These are phyloP conservation scores for Drosophila sucinea DNA, from an alignment of 1,140 invertebrate species.

Conservation along the genomic window DNA sequence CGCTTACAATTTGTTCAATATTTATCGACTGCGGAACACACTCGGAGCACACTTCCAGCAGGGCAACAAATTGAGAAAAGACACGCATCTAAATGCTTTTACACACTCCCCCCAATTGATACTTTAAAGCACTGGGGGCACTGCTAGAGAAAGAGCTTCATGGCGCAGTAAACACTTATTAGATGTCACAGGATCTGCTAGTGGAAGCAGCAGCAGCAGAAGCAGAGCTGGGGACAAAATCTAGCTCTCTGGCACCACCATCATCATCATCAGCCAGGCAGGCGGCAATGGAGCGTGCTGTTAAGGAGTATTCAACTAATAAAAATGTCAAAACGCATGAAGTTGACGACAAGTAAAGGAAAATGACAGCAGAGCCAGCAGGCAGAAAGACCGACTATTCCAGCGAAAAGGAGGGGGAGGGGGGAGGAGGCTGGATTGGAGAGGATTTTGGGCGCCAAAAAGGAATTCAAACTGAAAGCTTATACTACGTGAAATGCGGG, in stretches of 20 bases:
- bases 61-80: conserved; percentile 48
- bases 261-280: not conserved
- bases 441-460: conserved; percentile 9
- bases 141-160: conserved; percentile 20
- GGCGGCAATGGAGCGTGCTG: conserved; percentile 74
- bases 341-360: conserved; percentile 76
- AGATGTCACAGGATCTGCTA: conserved; percentile 57
- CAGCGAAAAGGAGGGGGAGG: not conserved
- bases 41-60: conserved; percentile 18
- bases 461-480: conserved; percentile 49
- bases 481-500: conserved; percentile 29
- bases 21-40: conserved; percentile 58
- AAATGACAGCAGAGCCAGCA: conserved; percentile 64
- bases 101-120: conserved; percentile 27
- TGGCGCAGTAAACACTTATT: conserved; percentile 76
- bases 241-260: conserved; percentile 2
- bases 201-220: not conserved
- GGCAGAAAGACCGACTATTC: conserved; percentile 29
- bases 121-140: conserved; percentile 63
- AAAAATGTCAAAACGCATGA: conserved; percentile 81
- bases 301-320: conserved; percentile 79
- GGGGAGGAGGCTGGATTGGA: not conserved
- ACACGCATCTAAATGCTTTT: conserved; percentile 34
- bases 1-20: conserved; percentile 51
- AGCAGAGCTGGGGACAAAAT: not conserved